phyloP scores from a whole-genome alignment of 2,797 vertebrate species.

The Hyperoplus lanceolatus region DNA sequence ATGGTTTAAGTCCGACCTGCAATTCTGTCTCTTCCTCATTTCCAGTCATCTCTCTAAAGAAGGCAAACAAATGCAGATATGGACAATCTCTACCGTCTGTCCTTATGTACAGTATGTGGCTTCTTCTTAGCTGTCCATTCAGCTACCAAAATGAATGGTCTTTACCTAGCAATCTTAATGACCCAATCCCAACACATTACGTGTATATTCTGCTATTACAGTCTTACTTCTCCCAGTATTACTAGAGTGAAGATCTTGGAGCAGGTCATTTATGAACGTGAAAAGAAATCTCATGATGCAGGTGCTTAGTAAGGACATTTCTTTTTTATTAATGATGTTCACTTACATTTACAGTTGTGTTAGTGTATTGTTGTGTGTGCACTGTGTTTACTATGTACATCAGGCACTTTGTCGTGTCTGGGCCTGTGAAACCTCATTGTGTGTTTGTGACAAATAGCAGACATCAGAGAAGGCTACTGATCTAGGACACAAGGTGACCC shows the following conservation, averaged over 20 bases:
- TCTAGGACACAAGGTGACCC: slow-evolving; percentile 74
- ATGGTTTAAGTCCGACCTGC: accelerated
- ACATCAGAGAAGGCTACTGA: slow-evolving; percentile 65
- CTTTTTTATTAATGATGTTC: neutral
- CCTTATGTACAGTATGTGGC: neutral
- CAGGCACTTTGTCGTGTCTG: neutral
- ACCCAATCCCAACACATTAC: neutral
- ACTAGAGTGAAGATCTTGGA: too few species aligned
- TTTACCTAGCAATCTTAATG: neutral
- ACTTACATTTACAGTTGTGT: slow-evolving; percentile 11
- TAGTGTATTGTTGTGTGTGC: slow-evolving; percentile 10
- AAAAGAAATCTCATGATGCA: neutral
- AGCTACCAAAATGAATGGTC: neutral
- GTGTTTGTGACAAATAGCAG: slow-evolving; percentile 59
- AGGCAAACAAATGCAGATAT: neutral
- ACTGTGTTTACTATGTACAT: slow-evolving; percentile 11
- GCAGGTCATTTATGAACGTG: neutral
- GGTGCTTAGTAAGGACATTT: neutral
- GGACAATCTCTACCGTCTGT: neutral
- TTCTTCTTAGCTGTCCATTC: neutral
- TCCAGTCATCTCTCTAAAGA: neutral
- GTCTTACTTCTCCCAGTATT: neutral
- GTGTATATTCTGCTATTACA: neutral
- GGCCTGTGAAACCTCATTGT: neutral
- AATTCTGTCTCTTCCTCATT: neutral